Percentiles rank a stretch among this genome's conserved stretches.
These are phyloP conservation scores for Brachionus asplanchnoidis DNA, from an alignment of 1,140 invertebrate genomes.

Conservation along the genomic window DNA sequence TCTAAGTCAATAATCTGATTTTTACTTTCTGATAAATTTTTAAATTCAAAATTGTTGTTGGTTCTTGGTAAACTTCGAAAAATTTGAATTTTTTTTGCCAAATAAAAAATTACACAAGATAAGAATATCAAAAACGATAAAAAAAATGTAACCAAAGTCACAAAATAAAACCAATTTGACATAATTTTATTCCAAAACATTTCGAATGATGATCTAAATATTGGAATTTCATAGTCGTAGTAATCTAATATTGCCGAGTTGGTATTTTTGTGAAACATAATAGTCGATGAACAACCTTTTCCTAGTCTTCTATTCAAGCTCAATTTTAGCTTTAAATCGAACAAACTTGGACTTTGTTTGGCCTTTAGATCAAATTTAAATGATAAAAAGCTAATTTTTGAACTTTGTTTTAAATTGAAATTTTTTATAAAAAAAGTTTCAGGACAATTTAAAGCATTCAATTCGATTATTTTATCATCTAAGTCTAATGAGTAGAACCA, in stretches of 20 bases:
- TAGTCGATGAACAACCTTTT: neutral
- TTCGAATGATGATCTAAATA: neutral
- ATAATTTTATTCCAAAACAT: neutral
- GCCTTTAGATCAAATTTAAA: neutral
- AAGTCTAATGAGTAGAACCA: neutral
- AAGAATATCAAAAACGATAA: neutral
- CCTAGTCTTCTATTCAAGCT: constrained; percentile 5
- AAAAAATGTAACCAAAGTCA: neutral
- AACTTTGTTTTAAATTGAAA: neutral
- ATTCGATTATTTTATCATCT: neutral
- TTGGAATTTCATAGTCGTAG: neutral
- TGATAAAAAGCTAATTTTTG: neutral
- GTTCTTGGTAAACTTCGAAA: neutral
- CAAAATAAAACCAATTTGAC: neutral
- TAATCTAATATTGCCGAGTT: neutral
- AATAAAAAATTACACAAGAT: neutral
- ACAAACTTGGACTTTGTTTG: neutral
- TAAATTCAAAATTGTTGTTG: neutral
- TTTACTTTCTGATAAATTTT: neutral
- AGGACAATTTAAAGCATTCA: constrained; percentile 8
- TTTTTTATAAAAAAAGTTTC: neutral
- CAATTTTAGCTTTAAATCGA: neutral
- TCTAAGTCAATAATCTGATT: neutral
- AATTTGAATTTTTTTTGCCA: neutral
- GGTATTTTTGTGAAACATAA: neutral